phyloP scores from a whole-genome alignment of 2,113 vertebrate genomes.

The Poicephalus gulielmi region DNA sequence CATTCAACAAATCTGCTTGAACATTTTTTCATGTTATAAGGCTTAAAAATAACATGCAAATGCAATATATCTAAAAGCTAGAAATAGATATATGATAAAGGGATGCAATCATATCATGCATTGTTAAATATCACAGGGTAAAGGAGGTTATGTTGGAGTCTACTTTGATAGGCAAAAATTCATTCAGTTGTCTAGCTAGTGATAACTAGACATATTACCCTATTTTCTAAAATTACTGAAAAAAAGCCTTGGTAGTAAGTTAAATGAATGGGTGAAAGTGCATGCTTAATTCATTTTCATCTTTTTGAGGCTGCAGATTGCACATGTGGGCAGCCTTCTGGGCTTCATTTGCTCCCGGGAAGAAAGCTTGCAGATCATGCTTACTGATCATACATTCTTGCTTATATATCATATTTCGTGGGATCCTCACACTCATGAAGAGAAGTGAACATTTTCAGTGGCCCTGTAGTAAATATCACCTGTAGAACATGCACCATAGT shows the following conservation, averaged over 20 bases:
- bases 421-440: background rate
- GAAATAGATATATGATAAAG: background rate
- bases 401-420: background rate
- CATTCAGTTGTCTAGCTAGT: background rate
- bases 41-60: background rate
- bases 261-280: background rate
- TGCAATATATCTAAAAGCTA: background rate
- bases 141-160: background rate
- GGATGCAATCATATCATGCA: background rate
- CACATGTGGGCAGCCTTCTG: background rate
- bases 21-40: background rate
- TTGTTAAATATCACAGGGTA: background rate
- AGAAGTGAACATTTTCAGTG: background rate
- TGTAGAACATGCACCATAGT: background rate
- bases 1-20: conserved; percentile 1
- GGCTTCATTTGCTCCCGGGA: background rate
- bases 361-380: background rate
- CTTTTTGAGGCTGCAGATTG: background rate
- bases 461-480: background rate
- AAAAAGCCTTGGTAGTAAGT: background rate
- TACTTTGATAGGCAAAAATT: background rate
- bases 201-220: background rate
- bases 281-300: background rate
- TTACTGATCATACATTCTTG: background rate
- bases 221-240: background rate